Evolutionary conservation across 2,113 vertebrate species (phyloP).

Genomic region (Odontesthes bonariensis): DNA sequence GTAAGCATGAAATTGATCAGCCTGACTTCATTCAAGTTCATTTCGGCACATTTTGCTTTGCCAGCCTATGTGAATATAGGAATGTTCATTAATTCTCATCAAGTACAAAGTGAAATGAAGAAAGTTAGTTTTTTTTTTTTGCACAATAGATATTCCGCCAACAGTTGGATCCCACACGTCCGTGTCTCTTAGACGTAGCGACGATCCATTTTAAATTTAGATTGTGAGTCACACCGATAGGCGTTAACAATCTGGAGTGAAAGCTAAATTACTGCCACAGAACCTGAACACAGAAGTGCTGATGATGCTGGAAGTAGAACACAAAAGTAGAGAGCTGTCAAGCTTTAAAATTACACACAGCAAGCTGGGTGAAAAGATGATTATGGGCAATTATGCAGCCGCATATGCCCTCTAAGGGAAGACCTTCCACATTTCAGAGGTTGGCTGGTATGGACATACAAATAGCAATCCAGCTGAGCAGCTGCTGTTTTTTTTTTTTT

Average conservation of each 20-base stretch:
- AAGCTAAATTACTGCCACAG: constrained; percentile 65
- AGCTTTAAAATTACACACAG: constrained; percentile 68
- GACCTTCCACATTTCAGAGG: constrained; percentile 47
- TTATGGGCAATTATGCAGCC: constrained; percentile 73
- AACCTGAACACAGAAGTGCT: constrained; percentile 69
- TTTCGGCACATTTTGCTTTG: neutral
- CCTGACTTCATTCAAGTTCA: neutral
- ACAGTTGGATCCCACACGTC: neutral
- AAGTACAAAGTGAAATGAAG: neutral
- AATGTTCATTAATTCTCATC: neutral
- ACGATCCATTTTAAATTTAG: constrained; percentile 57
- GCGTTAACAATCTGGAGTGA: constrained; percentile 57
- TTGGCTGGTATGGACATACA: constrained; percentile 30
- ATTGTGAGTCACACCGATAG: constrained; percentile 56
- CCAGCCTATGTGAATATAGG: neutral
- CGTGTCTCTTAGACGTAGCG: constrained; percentile 12
- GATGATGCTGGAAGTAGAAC: constrained; percentile 61
- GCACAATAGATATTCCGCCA: neutral
- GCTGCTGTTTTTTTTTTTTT: constrained; percentile 36
- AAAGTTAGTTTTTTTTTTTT: neutral
- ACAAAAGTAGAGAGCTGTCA: constrained; percentile 69
- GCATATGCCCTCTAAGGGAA: constrained; percentile 57
- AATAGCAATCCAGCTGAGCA: constrained; percentile 10
- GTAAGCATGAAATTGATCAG: neutral
- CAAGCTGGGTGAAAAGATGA: constrained; percentile 65